Evolutionary conservation across 1,140 invertebrate genomes (phyloP), one percentile per base, ranked within the genome.

Genomic region (Aphaenogaster ashmeadi): DNA sequence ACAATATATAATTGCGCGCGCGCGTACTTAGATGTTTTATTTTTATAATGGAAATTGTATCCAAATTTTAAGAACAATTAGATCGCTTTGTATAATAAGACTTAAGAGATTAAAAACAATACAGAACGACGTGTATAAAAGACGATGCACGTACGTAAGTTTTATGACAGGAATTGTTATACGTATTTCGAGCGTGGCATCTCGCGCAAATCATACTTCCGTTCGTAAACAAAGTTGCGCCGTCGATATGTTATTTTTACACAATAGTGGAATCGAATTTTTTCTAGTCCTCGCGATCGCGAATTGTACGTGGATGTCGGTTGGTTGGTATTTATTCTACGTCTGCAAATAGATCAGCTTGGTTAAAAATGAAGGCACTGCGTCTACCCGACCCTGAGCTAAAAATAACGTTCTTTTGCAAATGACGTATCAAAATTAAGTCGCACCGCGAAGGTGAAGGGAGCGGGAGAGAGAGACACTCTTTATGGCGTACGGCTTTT

Each of bases 301-400:
- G 54, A 21, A 18, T 36, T n/a, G 15, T n/a, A n/a, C 4, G 38
- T 47, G 36, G 27, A 58, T 44, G 27, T 47, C 54, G 41, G 4
- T 38, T 60, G 54, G n/a, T n/a, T n/a, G 18, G 44, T 62, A 62
- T 84, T 74, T 60, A 36, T 72, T 72, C 5, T 60, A 60, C 21
- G 54, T 33, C 33, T 50, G 54, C 41, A 84, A 84, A 84, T 75
- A 75, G 67, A 84, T 38, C 52, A 27, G 41, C 69, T 27, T 47
- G 69, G 69, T 80, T 50, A 84, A 84, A 84, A 84, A 62, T 72
- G 50, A 71, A 71, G 64, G 9, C 50, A 44, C 9, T n/a, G 11
- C 41, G 36, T 71, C 64, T 41, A 56, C 13, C 15, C 21, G 80
- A 74, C 52, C 79, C 38, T 83, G 80, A 69, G 41, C 7, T 60